phyloP scores from a whole-genome alignment of 2,113 vertebrate species.

The Pedetes capensis region DNA sequence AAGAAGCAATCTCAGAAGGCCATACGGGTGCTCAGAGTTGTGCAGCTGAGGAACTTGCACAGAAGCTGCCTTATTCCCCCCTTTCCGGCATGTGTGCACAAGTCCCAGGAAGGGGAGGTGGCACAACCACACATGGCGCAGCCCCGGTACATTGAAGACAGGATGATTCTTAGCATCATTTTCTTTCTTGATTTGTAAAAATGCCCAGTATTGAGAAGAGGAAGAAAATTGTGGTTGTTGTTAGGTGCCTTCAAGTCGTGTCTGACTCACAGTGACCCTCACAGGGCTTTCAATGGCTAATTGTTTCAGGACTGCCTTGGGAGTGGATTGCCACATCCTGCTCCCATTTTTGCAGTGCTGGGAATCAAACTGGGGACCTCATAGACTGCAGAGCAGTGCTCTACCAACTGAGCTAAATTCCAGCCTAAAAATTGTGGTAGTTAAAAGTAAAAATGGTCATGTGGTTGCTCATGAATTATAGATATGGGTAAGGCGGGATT shows the following conservation, averaged over 20 bases:
- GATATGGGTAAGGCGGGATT: not conserved
- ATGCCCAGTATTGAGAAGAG: not conserved
- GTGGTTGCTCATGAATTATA: not conserved
- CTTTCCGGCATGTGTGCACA: not conserved
- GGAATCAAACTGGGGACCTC: no score
- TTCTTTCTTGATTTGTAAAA: not conserved
- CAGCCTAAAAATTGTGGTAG: no score
- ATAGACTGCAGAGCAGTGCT: no score
- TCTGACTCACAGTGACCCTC: no score
- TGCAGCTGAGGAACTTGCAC: not conserved
- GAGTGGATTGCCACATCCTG: no score
- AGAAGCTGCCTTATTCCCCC: not conserved
- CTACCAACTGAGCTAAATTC: no score
- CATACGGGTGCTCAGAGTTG: not conserved
- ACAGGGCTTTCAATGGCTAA: no score
- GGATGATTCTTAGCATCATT: not conserved
- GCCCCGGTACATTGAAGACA: rapidly evolving
- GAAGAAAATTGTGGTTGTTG: not conserved
- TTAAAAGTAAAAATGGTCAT: not conserved
- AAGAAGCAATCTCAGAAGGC: not conserved
- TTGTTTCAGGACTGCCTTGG: no score
- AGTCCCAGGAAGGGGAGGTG: not conserved
- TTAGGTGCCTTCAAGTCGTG: no score
- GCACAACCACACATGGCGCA: rapidly evolving
- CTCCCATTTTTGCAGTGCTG: no score